phyloP scores from a whole-genome alignment of 2,113 vertebrate genomes.

The human (Homo sapiens) region GRCh38 chr19:58225001-58225500 shows the following conservation, averaged over 20 bases:
- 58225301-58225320: not conserved
- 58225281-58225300: not conserved
- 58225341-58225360: not conserved
- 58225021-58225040: not conserved
- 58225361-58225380: not conserved
- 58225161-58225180: not conserved
- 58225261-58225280: not conserved
- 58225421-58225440: not conserved
- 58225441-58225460: not conserved
- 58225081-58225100: not conserved
- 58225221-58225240: not conserved
- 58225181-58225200: not conserved
- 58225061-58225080: not conserved
- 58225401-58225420: not conserved
- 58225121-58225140: not conserved
- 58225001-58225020: not conserved
- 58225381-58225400: too few relatives aligned
- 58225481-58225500: too few relatives aligned
- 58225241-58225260: not conserved
- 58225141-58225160: not conserved
- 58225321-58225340: not conserved
- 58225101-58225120: not conserved
- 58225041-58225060: not conserved
- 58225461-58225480: not conserved
- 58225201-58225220: not conserved